Evolutionary conservation across 2,797 vertebrate species (phyloP).

Genomic region (Fistularia commersonii): DNA sequence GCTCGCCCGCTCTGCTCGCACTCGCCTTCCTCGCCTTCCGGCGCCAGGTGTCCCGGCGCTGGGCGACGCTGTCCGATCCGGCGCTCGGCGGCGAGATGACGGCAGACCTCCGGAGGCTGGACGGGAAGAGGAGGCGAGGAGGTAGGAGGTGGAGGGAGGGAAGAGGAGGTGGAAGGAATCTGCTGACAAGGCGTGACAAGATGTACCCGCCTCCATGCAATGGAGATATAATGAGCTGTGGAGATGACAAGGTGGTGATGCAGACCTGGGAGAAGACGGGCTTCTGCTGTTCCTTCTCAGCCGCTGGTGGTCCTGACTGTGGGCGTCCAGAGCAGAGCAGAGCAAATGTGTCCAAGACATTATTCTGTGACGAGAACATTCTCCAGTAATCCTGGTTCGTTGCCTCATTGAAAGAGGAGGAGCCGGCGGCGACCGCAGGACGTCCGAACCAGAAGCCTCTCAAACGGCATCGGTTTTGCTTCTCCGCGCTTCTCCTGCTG

Average conservation of each 20-base stretch:
- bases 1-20: no score
- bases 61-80: constrained; percentile 42
- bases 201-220: constrained; percentile 15
- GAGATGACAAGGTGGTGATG: neutral
- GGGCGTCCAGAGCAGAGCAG: no score
- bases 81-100: constrained; percentile 34
- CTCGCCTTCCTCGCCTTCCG: neutral
- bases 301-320: no score
- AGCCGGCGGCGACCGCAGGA: no score
- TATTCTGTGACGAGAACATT: no score
- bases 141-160: constrained; percentile 5
- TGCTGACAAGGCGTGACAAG: constrained; percentile 44
- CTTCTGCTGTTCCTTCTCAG: no score
- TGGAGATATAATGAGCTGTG: constrained; percentile 31
- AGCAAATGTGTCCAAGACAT: no score
- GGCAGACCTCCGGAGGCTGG: constrained; percentile 47
- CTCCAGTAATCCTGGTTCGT: no score
- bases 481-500: no score
- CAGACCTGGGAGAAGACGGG: constrained; percentile 10
- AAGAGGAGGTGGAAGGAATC: constrained; percentile 21
- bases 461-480: no score
- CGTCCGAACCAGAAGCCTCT: no score
- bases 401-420: no score
- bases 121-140: constrained; percentile 15
- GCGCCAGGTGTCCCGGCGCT: constrained; percentile 39